phyloP scores from a whole-genome alignment of 2,888 invertebrate genomes.

The Calliphora vomitoria region DNA sequence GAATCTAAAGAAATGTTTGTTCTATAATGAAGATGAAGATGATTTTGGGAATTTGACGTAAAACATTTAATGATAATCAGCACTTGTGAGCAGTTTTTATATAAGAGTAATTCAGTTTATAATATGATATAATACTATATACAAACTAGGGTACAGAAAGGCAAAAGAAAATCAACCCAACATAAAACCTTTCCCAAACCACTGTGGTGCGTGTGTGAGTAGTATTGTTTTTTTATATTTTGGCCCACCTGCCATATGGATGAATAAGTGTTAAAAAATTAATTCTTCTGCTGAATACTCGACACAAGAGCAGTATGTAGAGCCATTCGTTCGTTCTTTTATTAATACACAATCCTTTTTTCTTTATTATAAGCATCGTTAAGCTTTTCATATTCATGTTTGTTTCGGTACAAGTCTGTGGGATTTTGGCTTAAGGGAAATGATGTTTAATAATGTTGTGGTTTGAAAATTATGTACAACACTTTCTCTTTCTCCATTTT shows the following conservation, averaged over 20 bases:
- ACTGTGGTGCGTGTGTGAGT: too few species aligned
- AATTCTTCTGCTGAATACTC: constrained; percentile 24
- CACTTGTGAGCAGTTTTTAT: too few species aligned
- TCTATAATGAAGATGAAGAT: too few species aligned
- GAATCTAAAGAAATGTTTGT: too few species aligned
- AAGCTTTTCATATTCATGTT: neutral
- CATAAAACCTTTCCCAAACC: too few species aligned
- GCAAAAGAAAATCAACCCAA: too few species aligned
- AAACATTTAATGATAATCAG: too few species aligned
- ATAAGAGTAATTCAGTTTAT: too few species aligned
- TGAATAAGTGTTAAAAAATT: constrained; percentile 46
- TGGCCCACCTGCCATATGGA: constrained; percentile 6
- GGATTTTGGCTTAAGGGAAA: constrained; percentile 4
- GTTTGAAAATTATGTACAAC: constrained; percentile 28
- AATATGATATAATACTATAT: too few species aligned
- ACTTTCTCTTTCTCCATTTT: constrained; percentile 7
- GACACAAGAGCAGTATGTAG: neutral
- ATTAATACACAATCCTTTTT: constrained; percentile 11
- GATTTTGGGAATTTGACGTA: too few species aligned
- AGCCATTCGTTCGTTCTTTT: neutral
- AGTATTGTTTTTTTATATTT: too few species aligned
- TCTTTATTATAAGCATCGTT: constrained; percentile 42
- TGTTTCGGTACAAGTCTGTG: constrained; percentile 1
- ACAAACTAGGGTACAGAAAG: too few species aligned
- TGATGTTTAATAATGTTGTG: constrained; percentile 59